Evolutionary conservation across 2,113 vertebrate genomes (phyloP).

Genomic region (Sylvilagus bachmani): DNA sequence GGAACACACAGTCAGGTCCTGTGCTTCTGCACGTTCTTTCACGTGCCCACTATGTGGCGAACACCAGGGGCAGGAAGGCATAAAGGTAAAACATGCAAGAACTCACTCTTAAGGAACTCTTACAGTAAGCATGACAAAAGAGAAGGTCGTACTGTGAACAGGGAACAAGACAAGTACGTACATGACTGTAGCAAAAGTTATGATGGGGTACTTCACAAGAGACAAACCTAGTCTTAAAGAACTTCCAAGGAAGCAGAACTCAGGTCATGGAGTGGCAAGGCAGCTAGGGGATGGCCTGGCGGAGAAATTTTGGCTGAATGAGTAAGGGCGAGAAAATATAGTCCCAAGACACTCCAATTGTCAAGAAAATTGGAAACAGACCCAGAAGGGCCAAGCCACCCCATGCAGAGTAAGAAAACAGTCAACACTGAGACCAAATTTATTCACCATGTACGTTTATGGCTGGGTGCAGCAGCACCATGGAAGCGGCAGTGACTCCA

Average conservation of each 20-base stretch:
- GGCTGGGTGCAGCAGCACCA: background rate
- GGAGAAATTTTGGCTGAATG: background rate
- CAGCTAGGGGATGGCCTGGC: background rate
- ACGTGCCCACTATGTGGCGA: background rate
- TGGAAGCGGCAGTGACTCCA: rapidly evolving
- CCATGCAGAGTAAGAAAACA: background rate
- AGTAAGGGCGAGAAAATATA: background rate
- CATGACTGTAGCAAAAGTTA: background rate
- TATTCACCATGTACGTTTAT: background rate
- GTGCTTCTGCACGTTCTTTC: background rate
- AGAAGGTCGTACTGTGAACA: background rate
- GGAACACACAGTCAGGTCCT: background rate
- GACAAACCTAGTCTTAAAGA: background rate
- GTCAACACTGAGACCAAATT: background rate
- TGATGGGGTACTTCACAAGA: background rate
- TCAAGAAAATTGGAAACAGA: background rate
- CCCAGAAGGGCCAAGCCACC: background rate
- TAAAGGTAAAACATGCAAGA: background rate
- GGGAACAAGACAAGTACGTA: background rate
- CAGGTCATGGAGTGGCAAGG: background rate
- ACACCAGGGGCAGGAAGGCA: background rate
- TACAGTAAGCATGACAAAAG: too few relatives aligned
- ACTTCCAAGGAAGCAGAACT: slow-evolving; percentile 36
- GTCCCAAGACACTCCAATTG: background rate
- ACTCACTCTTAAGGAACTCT: background rate